Base-by-base conservation (phyloP, 2,888 invertebrate genomes). In the Melanostoma scalare region DNA sequence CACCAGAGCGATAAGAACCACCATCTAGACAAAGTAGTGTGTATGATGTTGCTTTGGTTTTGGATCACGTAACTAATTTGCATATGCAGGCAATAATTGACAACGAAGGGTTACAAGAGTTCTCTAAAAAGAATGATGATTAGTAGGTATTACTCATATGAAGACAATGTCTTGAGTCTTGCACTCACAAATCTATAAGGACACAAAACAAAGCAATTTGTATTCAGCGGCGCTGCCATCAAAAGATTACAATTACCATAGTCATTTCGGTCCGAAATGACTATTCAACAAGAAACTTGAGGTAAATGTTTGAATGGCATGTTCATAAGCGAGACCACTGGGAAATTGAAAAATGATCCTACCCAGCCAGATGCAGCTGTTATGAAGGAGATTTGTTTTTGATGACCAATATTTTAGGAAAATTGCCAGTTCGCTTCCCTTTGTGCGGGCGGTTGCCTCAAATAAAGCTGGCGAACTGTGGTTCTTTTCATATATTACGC, bases 51-150 rank as follows among this genome's bases (percentile, higher is more conserved):
- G 20, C 20, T 58, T 38, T 50, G 44, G 9, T 38, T 40, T 53
- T 58, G 67, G 56, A 67, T 75, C 75, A 75, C 75, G 67, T 68
- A 75, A 68, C 75, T 75, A 50, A 75, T 75, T 75, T 75, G 67
- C 75, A 75, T 75, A 67, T 40, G 44, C 9, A 44, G 20, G 20
- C 20, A 20, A 20, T 20, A 68, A 52, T 63, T 55, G 53, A 50
- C 63, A 61, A 73, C 36, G 38, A 56, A 71, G 53, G 61, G 61
- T 60, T 75, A 56, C 60, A 20, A 71, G 5, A 61, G 40, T 72
- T 31, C 33, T 50, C 38, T 10, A 10, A 33, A 20, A 20, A 30
- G 42, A 20, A 3, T 6, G 20, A 20, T 36, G 30, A 72, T n/a
- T n/a, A n/a, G n/a, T 53, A 44, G 44, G 40, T 44, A 52, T 72